These are phyloP conservation scores for Crepidodera aurea DNA, from an alignment of 2,888 invertebrate genomes.

Conservation along the genomic window DNA sequence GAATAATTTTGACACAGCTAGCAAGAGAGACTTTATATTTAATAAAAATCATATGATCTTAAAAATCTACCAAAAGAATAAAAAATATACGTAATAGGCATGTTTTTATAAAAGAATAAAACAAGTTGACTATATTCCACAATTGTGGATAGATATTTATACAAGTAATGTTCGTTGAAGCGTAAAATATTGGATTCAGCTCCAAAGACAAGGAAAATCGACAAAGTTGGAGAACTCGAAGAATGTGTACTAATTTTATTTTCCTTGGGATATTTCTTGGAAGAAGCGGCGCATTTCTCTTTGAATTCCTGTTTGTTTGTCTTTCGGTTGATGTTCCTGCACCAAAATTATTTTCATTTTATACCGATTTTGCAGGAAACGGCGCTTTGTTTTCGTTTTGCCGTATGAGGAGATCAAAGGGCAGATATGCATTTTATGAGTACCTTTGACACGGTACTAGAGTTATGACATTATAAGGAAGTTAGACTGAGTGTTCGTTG, in stretches of 20 bases:
- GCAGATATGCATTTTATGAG: too few species aligned
- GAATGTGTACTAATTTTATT: constrained; percentile 22
- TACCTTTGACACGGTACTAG: too few species aligned
- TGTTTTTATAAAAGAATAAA: too few species aligned
- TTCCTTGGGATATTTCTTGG: background rate
- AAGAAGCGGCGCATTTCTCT: background rate
- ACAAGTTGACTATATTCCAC: too few species aligned
- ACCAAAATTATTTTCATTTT: constrained; percentile 19
- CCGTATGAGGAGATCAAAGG: background rate
- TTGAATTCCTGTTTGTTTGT: constrained; percentile 21
- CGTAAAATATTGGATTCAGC: constrained; percentile 23
- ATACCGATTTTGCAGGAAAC: constrained; percentile 8
- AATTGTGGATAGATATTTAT: background rate
- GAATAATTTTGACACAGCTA: too few species aligned
- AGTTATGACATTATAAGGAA: too few species aligned
- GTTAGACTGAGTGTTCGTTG: too few species aligned
- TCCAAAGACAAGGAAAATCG: constrained; percentile 20
- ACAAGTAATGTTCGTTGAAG: background rate
- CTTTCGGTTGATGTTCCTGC: constrained; percentile 7
- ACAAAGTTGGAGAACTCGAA: constrained; percentile 3
- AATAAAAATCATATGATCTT: too few species aligned
- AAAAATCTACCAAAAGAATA: too few species aligned
- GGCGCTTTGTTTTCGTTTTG: constrained; percentile 14
- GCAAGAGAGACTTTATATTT: too few species aligned
- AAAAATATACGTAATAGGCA: too few species aligned